These are phyloP conservation scores for Lycocorax pyrrhopterus DNA, from an alignment of 2,113 vertebrate species.

Conservation along the genomic window DNA sequence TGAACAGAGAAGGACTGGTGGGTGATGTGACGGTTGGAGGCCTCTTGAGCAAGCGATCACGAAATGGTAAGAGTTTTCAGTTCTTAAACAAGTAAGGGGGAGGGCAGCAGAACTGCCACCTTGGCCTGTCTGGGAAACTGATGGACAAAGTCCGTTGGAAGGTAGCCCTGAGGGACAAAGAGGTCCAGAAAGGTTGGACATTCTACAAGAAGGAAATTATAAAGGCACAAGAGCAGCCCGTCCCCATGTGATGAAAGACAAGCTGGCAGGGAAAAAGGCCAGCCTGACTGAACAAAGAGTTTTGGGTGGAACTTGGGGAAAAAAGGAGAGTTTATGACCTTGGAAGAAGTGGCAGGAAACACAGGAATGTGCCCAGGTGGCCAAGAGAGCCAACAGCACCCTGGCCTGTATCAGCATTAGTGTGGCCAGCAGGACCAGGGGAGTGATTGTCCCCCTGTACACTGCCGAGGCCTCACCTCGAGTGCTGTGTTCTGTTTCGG, in stretches of 20 bases:
- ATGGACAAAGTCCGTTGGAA: neutral
- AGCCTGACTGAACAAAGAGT: neutral
- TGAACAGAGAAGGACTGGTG: neutral
- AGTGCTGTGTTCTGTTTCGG: neutral
- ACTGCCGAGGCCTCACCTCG: neutral
- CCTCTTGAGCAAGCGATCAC: neutral
- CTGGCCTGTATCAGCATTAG: neutral
- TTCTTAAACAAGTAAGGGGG: neutral
- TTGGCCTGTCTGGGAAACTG: neutral
- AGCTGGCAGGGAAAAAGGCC: neutral
- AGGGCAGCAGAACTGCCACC: neutral
- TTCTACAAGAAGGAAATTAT: neutral
- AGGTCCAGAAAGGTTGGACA: neutral
- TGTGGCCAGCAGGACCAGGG: neutral
- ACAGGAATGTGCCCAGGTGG: neutral
- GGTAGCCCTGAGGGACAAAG: neutral
- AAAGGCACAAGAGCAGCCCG: neutral
- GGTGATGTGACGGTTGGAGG: neutral
- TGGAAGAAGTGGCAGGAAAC: neutral
- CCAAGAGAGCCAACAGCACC: neutral
- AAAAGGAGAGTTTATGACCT: neutral
- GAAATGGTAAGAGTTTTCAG: neutral
- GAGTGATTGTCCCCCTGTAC: neutral
- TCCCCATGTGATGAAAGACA: neutral
- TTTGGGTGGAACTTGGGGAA: neutral